These are phyloP conservation scores for Trachelus tabidus DNA, from an alignment of 2,888 invertebrate species.

Conservation along the genomic window DNA sequence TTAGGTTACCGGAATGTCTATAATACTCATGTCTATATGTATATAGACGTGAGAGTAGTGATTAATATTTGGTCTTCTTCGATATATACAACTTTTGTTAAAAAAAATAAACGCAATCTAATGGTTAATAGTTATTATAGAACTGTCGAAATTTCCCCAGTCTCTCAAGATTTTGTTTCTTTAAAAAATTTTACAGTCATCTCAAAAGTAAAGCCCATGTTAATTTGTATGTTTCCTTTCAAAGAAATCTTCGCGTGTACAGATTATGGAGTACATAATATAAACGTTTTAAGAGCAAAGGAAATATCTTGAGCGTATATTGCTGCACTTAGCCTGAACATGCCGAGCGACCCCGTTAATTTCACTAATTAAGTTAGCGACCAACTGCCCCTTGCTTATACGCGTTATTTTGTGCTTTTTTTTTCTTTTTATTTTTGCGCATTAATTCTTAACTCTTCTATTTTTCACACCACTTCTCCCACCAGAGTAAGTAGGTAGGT, in stretches of 20 bases:
- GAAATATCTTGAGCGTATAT: constrained; percentile 42
- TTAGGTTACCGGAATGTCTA: too few species aligned
- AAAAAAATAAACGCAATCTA: too few species aligned
- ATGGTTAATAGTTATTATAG: background rate
- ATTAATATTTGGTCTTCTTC: too few species aligned
- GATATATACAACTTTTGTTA: too few species aligned
- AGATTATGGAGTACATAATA: constrained; percentile 35
- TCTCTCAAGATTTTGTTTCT: background rate
- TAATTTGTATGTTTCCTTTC: background rate
- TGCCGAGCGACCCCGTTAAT: constrained; percentile 60
- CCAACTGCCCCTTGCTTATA: constrained; percentile 35
- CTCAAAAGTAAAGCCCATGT: background rate
- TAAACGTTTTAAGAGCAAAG: constrained; percentile 43
- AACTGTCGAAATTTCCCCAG: background rate
- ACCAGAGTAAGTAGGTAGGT: constrained; percentile 13
- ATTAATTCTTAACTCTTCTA: constrained; percentile 31
- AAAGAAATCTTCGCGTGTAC: background rate
- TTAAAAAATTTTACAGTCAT: background rate
- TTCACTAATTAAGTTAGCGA: constrained; percentile 64
- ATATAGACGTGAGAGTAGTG: too few species aligned
- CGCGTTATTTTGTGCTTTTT: constrained; percentile 43
- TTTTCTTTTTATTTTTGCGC: constrained; percentile 19
- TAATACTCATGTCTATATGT: too few species aligned
- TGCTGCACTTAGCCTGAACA: constrained; percentile 50
- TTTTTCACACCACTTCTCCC: constrained; percentile 27